Percentiles rank a stretch among this genome's conserved stretches.
These are phyloP conservation scores for Zenarchopterus dispar DNA, from an alignment of 2,797 vertebrate species.

Conservation along the genomic window DNA sequence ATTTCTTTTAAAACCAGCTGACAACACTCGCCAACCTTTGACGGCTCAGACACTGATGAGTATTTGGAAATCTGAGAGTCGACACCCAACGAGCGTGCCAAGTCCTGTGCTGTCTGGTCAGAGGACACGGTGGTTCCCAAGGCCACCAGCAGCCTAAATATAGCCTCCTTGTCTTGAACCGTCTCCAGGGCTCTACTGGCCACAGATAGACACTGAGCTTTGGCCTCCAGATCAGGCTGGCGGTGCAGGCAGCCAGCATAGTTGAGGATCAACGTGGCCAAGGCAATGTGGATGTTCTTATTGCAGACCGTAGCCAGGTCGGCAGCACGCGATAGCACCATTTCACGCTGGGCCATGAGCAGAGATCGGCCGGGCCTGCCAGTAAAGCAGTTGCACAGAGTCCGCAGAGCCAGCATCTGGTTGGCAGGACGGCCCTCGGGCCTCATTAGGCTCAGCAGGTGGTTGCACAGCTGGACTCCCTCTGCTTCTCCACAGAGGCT, in stretches of 20 bases:
- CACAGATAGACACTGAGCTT: constrained; percentile 95
- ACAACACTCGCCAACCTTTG: constrained; percentile 95
- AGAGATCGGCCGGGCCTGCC: constrained; percentile 87
- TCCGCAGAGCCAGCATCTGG: constrained; percentile 94
- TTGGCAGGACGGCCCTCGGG: constrained; percentile 91
- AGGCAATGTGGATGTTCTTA: constrained; percentile 96
- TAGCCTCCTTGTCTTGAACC: constrained; percentile 95
- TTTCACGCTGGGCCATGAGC: constrained; percentile 91
- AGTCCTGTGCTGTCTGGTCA: constrained; percentile 90
- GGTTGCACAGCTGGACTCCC: constrained; percentile 88
- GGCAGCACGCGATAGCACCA: constrained; percentile 88
- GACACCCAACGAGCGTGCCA: constrained; percentile 94
- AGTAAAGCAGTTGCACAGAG: constrained; percentile 95
- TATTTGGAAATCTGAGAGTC: constrained; percentile 95
- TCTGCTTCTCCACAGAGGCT: constrained; percentile 92
- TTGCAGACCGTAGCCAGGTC: constrained; percentile 89
- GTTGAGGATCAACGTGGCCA: constrained; percentile 94
- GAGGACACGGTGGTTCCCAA: constrained; percentile 93
- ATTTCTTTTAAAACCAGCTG: constrained; percentile 92
- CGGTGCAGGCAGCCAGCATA: constrained; percentile 91
- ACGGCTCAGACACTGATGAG: constrained; percentile 88
- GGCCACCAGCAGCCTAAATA: constrained; percentile 96
- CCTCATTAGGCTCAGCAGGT: constrained; percentile 91
- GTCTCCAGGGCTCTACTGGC: constrained; percentile 93
- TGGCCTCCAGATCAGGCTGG: constrained; percentile 91